Conservation (phyloP, 1,140 invertebrate genomes). For the Penaeus vannamei region DNA sequence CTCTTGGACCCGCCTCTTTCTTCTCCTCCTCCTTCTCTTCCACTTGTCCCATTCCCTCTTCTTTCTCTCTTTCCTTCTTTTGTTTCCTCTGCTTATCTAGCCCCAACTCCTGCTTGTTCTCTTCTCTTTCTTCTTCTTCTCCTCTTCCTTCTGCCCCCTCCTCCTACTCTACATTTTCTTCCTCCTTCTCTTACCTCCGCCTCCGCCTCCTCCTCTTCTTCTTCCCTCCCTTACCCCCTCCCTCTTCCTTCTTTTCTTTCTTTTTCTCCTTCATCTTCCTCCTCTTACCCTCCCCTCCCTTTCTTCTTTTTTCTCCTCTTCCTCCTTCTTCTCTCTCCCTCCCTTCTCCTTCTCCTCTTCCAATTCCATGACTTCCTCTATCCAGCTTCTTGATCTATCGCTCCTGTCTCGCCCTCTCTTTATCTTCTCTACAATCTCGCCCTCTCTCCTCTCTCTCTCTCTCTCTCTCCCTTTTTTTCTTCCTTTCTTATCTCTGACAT, state of each 20-base stretch:
- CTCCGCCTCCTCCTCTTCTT: background rate
- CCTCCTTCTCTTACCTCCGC: background rate
- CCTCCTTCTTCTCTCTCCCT: background rate
- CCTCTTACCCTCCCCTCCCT: background rate
- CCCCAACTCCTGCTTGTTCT: background rate
- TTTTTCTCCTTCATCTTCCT: background rate
- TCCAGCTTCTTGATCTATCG: background rate
- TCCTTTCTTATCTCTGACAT: background rate
- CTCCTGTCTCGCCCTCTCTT: background rate
- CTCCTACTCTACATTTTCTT: no score
- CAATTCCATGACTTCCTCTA: background rate
- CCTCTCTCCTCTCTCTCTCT: slow-evolving; percentile 26
- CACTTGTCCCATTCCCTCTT: background rate
- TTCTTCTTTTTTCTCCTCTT: background rate
- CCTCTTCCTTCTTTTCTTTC: background rate
- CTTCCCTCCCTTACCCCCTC: background rate
- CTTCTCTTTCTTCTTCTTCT: background rate
- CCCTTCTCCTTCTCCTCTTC: background rate
- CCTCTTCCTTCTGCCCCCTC: background rate
- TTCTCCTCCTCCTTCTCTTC: slow-evolving; percentile 2
- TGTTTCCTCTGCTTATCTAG: background rate
- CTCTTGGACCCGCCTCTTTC: background rate
- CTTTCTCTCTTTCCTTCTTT: background rate
- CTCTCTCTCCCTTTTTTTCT: slow-evolving; percentile 41
- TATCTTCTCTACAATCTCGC: slow-evolving; percentile 3